A percentile compares a stretch with the other conserved stretches of the same genome.
Conservation (phyloP, 2,797 vertebrate species). For the Uromys caudimaculatus region DNA sequence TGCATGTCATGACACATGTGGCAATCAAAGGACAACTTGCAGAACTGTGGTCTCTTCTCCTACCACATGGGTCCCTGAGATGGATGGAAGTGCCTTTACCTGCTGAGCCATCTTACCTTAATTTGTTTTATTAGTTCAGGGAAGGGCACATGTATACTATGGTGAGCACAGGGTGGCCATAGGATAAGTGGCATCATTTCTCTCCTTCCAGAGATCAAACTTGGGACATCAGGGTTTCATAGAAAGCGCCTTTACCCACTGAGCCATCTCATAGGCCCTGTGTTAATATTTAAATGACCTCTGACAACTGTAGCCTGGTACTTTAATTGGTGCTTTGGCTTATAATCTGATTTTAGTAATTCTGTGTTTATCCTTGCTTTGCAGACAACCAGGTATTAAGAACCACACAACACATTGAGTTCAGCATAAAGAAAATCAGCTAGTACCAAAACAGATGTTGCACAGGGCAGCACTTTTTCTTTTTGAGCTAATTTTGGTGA, state of each 20-base stretch:
- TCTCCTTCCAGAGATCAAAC: background rate
- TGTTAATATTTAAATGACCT: constrained; percentile 35
- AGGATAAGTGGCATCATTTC: background rate
- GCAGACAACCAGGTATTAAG: constrained; percentile 40
- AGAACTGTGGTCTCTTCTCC: background rate
- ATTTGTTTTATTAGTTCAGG: background rate
- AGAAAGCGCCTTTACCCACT: background rate
- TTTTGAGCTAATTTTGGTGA: background rate
- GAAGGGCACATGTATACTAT: too few species aligned
- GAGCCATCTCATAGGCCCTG: background rate
- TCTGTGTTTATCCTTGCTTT: constrained; percentile 39
- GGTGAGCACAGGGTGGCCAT: background rate
- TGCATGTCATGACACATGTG: background rate
- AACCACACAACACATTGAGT: constrained; percentile 41
- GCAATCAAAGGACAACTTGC: background rate
- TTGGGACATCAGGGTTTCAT: background rate
- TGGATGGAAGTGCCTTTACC: background rate
- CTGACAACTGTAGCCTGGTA: constrained; percentile 29
- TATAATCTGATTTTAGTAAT: constrained; percentile 1
- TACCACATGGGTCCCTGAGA: background rate
- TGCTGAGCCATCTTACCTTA: background rate
- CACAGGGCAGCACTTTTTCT: background rate
- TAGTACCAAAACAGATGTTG: background rate
- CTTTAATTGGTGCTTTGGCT: constrained; percentile 41
- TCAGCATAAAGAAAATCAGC: constrained; percentile 44